These are phyloP conservation scores for Odocoileus virginianus DNA, from an alignment of 2,113 vertebrate species.

Conservation along the genomic window DNA sequence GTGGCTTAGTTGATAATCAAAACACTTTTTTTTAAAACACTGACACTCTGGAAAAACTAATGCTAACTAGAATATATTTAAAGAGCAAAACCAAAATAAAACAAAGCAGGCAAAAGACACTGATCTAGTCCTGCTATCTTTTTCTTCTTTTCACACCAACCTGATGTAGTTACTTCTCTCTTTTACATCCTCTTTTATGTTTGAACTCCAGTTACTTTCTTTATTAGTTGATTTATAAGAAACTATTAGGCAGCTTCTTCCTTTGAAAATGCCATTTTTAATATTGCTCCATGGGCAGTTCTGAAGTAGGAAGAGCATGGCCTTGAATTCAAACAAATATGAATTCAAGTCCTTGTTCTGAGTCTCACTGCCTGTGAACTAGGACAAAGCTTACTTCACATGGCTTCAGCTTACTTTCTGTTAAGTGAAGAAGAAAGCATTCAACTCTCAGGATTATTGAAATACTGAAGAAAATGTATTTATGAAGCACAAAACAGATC, in stretches of 20 bases:
- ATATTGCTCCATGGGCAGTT: background rate
- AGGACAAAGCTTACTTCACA: background rate
- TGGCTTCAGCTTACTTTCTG: background rate
- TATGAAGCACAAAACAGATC: background rate
- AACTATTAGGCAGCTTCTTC: background rate
- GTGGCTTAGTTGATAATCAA: background rate
- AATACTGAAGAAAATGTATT: background rate
- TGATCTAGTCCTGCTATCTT: background rate
- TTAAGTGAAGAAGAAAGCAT: background rate
- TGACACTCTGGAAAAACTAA: background rate
- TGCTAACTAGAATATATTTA: conserved; percentile 5
- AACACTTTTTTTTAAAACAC: conserved; percentile 7
- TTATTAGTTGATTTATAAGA: background rate
- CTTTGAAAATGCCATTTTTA: background rate
- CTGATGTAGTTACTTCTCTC: background rate
- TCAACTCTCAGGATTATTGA: background rate
- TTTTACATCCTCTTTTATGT: background rate
- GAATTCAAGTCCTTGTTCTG: background rate
- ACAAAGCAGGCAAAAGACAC: background rate
- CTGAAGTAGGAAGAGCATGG: background rate
- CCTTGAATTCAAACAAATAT: background rate
- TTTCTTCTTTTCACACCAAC: background rate
- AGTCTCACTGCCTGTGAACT: background rate
- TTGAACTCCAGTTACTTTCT: background rate
- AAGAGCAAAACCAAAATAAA: background rate